A percentile compares a stretch with the other conserved stretches of the same genome.
These are phyloP conservation scores for Metopia argyrocephala DNA, from an alignment of 2,888 invertebrate genomes.

Conservation along the genomic window DNA sequence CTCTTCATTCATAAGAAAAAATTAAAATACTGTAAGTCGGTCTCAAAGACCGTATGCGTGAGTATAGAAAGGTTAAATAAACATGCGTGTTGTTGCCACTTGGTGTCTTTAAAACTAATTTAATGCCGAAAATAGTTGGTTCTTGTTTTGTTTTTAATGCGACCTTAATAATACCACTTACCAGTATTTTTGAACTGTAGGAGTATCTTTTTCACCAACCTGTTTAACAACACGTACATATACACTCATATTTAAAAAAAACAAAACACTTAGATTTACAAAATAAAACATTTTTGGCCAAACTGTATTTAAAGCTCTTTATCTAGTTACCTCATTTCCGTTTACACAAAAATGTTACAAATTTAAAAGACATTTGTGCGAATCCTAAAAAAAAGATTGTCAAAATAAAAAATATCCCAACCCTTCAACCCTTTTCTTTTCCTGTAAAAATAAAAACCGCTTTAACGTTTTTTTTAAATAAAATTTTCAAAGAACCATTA, in stretches of 20 bases:
- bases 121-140: no score
- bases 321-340: neutral
- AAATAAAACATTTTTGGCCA: neutral
- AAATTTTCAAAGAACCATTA: conserved; percentile 39
- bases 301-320: neutral
- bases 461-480: conserved; percentile 4
- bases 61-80: no score
- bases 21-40: no score
- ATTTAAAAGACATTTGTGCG: neutral
- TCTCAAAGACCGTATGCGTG: no score
- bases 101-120: no score
- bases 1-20: no score
- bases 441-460: conserved; percentile 9
- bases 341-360: neutral
- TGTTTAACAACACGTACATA: neutral
- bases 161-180: no score
- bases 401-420: conserved; percentile 31
- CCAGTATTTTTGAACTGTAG: no score
- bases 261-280: no score
- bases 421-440: conserved; percentile 49
- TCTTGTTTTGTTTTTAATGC: no score
- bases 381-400: conserved; percentile 14
- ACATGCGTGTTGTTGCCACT: no score
- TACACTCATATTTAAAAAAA: no score
- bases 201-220: conserved; percentile 3